A percentile compares a stretch with the other conserved stretches of the same genome.
Evolutionary conservation across 1,140 invertebrate species (phyloP).

Genomic region (Hypothenemus hampei): DNA sequence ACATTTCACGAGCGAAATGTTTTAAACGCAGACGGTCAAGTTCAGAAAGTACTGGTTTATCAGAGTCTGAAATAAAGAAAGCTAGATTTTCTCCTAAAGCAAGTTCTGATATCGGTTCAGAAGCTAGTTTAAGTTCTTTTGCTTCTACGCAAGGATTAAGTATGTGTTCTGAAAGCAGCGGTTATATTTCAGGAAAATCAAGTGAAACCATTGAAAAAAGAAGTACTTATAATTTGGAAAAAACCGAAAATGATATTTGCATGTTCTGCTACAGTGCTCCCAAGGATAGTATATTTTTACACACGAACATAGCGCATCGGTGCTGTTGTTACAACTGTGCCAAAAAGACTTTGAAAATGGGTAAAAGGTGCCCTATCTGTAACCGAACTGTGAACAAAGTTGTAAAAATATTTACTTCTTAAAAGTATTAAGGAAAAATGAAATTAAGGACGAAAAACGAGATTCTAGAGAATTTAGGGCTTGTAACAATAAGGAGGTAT

Average conservation of each 20-base stretch:
- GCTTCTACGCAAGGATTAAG: too few relatives aligned
- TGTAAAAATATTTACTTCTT: slow-evolving; percentile 54
- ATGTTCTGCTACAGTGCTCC: slow-evolving; percentile 55
- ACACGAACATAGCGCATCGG: slow-evolving; percentile 58
- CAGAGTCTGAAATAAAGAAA: slow-evolving; percentile 31
- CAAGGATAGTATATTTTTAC: slow-evolving; percentile 61
- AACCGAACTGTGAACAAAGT: slow-evolving; percentile 61
- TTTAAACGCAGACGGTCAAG: slow-evolving; percentile 27
- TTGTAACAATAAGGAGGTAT: too few relatives aligned
- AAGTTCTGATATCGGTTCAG: slow-evolving; percentile 17
- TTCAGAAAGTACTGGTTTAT: slow-evolving; percentile 36
- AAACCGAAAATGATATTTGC: slow-evolving; percentile 47
- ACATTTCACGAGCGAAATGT: too few relatives aligned
- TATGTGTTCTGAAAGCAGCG: too few relatives aligned
- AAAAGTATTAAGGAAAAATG: too few relatives aligned
- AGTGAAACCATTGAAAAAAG: too few relatives aligned
- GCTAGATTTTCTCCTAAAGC: slow-evolving; percentile 1
- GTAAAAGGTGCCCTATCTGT: slow-evolving; percentile 61
- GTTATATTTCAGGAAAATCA: too few relatives aligned
- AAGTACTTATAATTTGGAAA: too few relatives aligned
- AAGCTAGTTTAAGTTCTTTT: slow-evolving; percentile 12
- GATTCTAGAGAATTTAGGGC: too few relatives aligned
- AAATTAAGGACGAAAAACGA: too few relatives aligned
- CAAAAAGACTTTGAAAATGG: slow-evolving; percentile 55
- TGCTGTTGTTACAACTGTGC: slow-evolving; percentile 66